These are phyloP conservation scores for Ormyrus nitidulus DNA, from an alignment of 2,888 invertebrate species.

Conservation along the genomic window DNA sequence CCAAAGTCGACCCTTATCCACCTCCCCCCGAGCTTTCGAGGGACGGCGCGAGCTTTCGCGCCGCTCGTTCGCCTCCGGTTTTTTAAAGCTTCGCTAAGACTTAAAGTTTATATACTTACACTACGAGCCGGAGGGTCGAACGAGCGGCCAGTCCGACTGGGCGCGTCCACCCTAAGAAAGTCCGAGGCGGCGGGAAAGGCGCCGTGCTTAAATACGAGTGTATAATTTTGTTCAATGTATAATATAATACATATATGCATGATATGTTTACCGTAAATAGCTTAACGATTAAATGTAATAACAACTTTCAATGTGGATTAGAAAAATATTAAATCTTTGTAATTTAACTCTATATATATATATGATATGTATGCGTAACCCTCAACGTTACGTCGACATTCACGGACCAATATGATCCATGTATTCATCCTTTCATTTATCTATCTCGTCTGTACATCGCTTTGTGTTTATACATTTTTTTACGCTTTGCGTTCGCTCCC, in stretches of 20 bases:
- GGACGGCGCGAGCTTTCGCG: not conserved
- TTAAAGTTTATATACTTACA: slow-evolving; percentile 24
- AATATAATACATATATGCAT: slow-evolving; percentile 44
- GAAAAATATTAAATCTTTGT: slow-evolving; percentile 76
- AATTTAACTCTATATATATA: slow-evolving; percentile 56
- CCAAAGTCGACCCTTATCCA: too few relatives aligned
- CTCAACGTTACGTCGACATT: slow-evolving; percentile 61
- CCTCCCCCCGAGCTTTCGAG: not conserved
- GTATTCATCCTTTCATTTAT: slow-evolving; percentile 44
- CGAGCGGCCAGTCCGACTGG: not conserved
- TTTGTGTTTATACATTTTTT: slow-evolving; percentile 15
- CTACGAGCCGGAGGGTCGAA: not conserved
- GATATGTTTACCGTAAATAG: slow-evolving; percentile 58
- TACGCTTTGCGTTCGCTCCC: not conserved
- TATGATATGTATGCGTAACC: slow-evolving; percentile 44
- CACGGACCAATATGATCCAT: slow-evolving; percentile 79
- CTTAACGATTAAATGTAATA: slow-evolving; percentile 72
- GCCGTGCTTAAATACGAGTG: slow-evolving; percentile 3
- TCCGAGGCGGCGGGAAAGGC: not conserved
- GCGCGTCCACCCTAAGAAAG: not conserved
- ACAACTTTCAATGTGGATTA: slow-evolving; percentile 80
- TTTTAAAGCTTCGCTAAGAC: slow-evolving; percentile 27
- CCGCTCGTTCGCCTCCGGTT: not conserved
- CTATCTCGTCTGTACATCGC: not conserved
- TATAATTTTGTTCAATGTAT: slow-evolving; percentile 27